Percentiles rank a stretch among this genome's conserved stretches.
Evolutionary conservation across 2,797 vertebrate genomes (phyloP).

Genomic region (Diplodus sargus): DNA sequence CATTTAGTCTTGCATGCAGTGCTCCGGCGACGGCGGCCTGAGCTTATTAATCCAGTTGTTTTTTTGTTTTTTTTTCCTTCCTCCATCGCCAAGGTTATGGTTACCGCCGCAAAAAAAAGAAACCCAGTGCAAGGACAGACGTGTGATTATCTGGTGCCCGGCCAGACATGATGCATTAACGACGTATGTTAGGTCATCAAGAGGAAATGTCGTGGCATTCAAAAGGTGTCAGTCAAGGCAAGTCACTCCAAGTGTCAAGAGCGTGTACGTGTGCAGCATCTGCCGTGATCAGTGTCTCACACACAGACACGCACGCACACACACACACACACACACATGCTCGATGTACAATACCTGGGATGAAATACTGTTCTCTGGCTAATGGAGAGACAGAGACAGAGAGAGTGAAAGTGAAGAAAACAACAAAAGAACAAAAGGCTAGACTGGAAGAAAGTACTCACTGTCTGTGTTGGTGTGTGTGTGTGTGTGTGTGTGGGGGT

Average conservation of each 20-base stretch:
- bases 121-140: slow-evolving; percentile 40
- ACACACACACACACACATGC: slow-evolving; percentile 77
- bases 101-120: slow-evolving; percentile 24
- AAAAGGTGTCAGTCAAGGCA: slow-evolving; percentile 60
- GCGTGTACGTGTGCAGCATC: slow-evolving; percentile 35
- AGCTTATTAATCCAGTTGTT: slow-evolving; percentile 20
- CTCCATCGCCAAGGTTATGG: slow-evolving; percentile 35
- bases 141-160: slow-evolving; percentile 40
- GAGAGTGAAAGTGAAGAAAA: slow-evolving; percentile 84
- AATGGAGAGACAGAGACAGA: slow-evolving; percentile 85
- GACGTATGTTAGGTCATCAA: slow-evolving; percentile 25
- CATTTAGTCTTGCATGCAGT: slow-evolving; percentile 23
- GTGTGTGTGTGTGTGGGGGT: slow-evolving; percentile 14
- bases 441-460: slow-evolving; percentile 65
- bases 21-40: slow-evolving; percentile 3
- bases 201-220: slow-evolving; percentile 39
- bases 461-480: background rate
- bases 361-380: slow-evolving; percentile 99
- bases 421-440: slow-evolving; percentile 71
- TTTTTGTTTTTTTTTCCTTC: slow-evolving; percentile 23
- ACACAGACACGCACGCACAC: slow-evolving; percentile 23
- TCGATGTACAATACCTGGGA: slow-evolving; percentile 95
- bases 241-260: slow-evolving; percentile 40
- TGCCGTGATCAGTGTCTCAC: slow-evolving; percentile 12
- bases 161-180: slow-evolving; percentile 37